These are phyloP conservation scores for Sciaenops ocellatus DNA, from an alignment of 2,797 vertebrate species.

Conservation along the genomic window DNA sequence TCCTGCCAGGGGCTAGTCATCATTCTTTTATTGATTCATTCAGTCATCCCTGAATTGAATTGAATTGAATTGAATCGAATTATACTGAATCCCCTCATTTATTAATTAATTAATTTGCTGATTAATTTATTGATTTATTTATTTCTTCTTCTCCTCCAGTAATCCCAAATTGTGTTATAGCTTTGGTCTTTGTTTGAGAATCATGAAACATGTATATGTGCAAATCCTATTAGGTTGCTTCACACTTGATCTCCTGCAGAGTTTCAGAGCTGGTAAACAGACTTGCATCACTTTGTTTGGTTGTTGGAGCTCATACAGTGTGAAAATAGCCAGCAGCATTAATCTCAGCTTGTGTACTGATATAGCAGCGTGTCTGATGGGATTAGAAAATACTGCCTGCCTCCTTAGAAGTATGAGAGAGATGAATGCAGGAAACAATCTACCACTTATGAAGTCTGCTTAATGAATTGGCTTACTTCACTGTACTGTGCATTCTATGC, in stretches of 20 bases:
- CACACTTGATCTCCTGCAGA: constrained; percentile 47
- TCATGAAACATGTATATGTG: constrained; percentile 47
- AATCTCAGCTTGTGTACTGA: constrained; percentile 39
- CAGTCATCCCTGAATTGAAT: neutral
- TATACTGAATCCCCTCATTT: neutral
- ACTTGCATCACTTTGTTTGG: constrained; percentile 70
- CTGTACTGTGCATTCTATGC: neutral
- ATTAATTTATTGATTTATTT: constrained; percentile 6
- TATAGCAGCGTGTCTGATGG: constrained; percentile 38
- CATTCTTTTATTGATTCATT: neutral
- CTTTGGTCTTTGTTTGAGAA: constrained; percentile 38
- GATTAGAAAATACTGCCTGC: constrained; percentile 32
- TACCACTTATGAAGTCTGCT: constrained; percentile 2
- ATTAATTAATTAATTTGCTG: neutral
- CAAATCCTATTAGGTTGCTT: constrained; percentile 56
- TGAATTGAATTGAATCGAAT: too few species aligned
- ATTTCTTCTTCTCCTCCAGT: constrained; percentile 24
- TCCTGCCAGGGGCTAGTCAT: neutral
- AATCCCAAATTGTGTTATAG: constrained; percentile 38
- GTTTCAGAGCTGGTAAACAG: constrained; percentile 61
- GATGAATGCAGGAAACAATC: constrained; percentile 29
- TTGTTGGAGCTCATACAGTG: constrained; percentile 26
- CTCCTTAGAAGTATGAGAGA: constrained; percentile 13
- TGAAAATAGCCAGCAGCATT: constrained; percentile 57
- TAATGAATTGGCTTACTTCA: constrained; percentile 11